phyloP scores from a whole-genome alignment of 1,140 invertebrate genomes.

The Papilio dardanus region DNA sequence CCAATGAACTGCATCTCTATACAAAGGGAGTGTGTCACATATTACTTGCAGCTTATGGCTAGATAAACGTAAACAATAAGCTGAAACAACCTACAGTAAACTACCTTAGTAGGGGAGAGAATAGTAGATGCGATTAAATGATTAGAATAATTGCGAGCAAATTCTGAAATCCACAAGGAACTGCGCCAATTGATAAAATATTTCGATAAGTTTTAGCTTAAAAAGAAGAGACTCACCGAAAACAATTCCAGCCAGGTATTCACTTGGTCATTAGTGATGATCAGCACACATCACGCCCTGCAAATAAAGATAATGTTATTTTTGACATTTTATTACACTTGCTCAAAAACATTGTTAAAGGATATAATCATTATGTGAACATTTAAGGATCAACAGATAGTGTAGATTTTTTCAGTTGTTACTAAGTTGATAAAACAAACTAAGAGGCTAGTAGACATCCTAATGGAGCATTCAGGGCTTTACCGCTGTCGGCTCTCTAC shows the following conservation, averaged over 20 bases:
- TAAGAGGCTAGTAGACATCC: not conserved
- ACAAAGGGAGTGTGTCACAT: not conserved
- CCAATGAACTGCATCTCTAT: not conserved
- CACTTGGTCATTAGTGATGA: not conserved
- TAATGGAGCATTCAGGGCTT: not conserved
- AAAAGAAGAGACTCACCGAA: not conserved
- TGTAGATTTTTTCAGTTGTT: not conserved
- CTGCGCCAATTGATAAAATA: no score
- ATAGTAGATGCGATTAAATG: not conserved
- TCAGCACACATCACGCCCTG: slow-evolving; percentile 1
- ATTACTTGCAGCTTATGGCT: not conserved
- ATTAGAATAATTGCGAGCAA: not conserved
- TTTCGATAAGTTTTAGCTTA: no score
- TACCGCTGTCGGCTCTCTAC: slow-evolving; percentile 35
- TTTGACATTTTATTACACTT: not conserved
- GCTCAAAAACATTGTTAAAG: no score
- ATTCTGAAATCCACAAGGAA: not conserved
- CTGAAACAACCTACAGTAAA: not conserved
- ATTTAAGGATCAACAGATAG: no score
- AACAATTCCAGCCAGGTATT: not conserved
- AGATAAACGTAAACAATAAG: not conserved
- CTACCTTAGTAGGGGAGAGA: not conserved
- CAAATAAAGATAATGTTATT: not conserved
- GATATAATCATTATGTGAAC: no score
- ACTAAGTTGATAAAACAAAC: not conserved